Conservation (phyloP, 2,888 invertebrate species). For the Noctua janthe region DNA sequence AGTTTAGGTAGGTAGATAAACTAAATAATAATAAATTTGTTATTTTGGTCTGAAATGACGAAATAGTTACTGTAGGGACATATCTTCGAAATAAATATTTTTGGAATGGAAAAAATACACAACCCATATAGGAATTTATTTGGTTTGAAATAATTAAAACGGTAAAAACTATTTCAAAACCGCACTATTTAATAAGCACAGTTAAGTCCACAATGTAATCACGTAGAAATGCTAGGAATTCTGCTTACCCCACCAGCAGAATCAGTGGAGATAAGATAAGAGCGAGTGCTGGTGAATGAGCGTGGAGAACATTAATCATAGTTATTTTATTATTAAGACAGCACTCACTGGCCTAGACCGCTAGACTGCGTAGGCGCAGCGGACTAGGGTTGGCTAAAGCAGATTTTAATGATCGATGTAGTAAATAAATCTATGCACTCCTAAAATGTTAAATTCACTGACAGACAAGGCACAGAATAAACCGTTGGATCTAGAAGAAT, state of each 20-base stretch:
- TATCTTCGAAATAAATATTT: too few species aligned
- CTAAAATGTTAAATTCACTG: neutral
- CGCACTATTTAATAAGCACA: conserved; percentile 16
- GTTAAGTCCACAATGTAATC: conserved; percentile 13
- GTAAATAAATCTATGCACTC: neutral
- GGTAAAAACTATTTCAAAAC: neutral
- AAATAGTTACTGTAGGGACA: neutral
- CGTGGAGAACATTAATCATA: conserved; percentile 65
- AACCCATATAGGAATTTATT: neutral
- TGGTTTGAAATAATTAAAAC: neutral
- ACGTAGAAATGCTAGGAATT: conserved; percentile 29
- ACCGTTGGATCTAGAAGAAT: neutral
- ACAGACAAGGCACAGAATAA: neutral
- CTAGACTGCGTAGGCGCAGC: conserved; percentile 60
- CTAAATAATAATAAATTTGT: neutral
- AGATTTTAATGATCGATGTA: neutral
- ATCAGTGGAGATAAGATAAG: conserved; percentile 53
- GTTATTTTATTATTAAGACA: conserved; percentile 68
- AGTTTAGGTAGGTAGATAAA: neutral
- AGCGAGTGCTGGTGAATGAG: conserved; percentile 53
- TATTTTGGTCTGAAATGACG: neutral
- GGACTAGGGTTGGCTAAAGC: conserved; percentile 47
- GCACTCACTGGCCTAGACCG: conserved; percentile 64
- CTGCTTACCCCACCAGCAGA: conserved; percentile 17
- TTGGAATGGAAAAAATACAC: neutral